Evolutionary conservation across 2,888 invertebrate genomes (phyloP).

Genomic region (Lingula anatina): DNA sequence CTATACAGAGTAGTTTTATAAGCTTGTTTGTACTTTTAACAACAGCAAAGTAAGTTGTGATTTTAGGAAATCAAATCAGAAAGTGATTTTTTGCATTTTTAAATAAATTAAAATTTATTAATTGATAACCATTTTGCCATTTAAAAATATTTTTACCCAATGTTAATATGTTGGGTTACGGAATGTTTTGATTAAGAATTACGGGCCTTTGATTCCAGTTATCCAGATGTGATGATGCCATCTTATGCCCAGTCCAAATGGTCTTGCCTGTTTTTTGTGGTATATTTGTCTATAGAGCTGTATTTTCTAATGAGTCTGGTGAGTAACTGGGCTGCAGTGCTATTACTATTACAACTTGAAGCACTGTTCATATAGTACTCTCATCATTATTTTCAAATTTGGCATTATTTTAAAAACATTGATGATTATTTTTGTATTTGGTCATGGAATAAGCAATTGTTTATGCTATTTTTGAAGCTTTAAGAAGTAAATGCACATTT

Average conservation of each 20-base stretch:
- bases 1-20: slow-evolving; percentile 76
- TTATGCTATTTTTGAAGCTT: too few relatives aligned
- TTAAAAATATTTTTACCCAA: too few relatives aligned
- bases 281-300: slow-evolving; percentile 76
- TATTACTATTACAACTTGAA: background rate
- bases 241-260: slow-evolving; percentile 74
- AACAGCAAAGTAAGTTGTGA: slow-evolving; percentile 76
- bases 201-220: too few relatives aligned
- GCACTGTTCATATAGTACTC: background rate
- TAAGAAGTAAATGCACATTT: slow-evolving; percentile 8
- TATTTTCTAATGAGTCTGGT: slow-evolving; percentile 86
- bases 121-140: too few relatives aligned
- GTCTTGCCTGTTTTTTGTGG: slow-evolving; percentile 81
- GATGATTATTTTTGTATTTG: background rate
- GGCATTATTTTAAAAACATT: too few relatives aligned
- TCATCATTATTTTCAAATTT: too few relatives aligned
- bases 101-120: too few relatives aligned
- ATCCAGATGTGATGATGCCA: slow-evolving; percentile 91
- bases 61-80: too few relatives aligned
- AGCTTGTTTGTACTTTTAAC: slow-evolving; percentile 85
- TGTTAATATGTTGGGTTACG: too few relatives aligned
- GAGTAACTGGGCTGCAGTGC: slow-evolving; percentile 39
- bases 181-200: too few relatives aligned
- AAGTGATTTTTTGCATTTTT: too few relatives aligned
- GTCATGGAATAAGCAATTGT: too few relatives aligned